These are phyloP conservation scores for Poeciliopsis occidentalis DNA, from an alignment of 2,113 vertebrate species.

Conservation along the genomic window DNA sequence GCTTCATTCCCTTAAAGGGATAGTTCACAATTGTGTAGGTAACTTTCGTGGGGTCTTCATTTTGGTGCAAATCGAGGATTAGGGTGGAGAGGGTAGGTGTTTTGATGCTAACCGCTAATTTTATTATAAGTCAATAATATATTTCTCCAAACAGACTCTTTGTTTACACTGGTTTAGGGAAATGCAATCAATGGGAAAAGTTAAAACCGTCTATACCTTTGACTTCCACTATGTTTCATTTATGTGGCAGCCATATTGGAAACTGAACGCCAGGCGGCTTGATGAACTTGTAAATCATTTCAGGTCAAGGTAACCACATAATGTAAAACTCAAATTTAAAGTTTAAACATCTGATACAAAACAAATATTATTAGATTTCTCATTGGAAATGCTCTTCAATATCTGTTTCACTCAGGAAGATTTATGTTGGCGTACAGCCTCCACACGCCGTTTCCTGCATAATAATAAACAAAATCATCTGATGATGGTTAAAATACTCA, in stretches of 20 bases:
- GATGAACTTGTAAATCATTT: too few species aligned
- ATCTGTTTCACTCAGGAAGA: not conserved
- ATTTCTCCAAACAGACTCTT: not conserved
- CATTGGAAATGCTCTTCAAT: not conserved
- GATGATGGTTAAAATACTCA: not conserved
- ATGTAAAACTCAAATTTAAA: not conserved
- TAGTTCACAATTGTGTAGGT: not conserved
- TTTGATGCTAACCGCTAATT: not conserved
- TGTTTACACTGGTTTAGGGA: not conserved
- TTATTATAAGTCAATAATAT: not conserved
- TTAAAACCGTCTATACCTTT: not conserved
- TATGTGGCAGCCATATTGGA: too few species aligned
- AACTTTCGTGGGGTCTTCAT: too few species aligned
- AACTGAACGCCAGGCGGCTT: not conserved
- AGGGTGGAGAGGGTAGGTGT: not conserved
- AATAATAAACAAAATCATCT: not conserved
- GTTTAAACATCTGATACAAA: not conserved
- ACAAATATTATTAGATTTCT: not conserved
- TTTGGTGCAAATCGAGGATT: too few species aligned
- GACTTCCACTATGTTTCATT: too few species aligned
- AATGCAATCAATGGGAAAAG: not conserved
- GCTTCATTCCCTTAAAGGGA: conserved; percentile 12
- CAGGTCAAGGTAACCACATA: not conserved
- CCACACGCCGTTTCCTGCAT: not conserved
- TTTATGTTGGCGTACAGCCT: not conserved